Base-by-base conservation (phyloP, 2,797 vertebrate genomes). In the Characodon lateralis region DNA sequence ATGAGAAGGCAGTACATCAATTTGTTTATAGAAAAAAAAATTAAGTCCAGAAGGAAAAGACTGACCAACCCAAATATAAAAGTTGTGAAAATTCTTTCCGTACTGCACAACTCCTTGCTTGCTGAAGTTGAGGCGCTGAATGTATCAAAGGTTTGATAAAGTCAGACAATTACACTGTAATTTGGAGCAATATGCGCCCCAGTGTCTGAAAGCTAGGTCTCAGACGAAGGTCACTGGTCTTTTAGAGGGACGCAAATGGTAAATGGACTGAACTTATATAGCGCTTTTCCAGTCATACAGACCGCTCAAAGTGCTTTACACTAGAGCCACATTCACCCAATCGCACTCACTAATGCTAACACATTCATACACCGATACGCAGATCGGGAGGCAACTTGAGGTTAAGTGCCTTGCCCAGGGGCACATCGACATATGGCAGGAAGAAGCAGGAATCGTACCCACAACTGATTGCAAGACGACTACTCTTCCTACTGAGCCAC, bases 51-150 rank as follows among this genome's bases (percentile, higher is more conserved):
- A 51, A 61, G 24, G 12, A 71, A 50, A 41, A 61, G 39, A 43
- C 39, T 2, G 8, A 68, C 53, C 39, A 8, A 12, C 5, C 7
- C 5, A 41, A 26, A 9, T 35, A 51, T 39, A 26, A 53, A 63
- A 48, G 16, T 69, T 73, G 26, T 4, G 14, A 39, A 76, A 56
- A 8, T 39, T 35, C 28, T 41, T 71, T 24, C 66, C 12, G 35
- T 75, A 58, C 73, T 53, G n/a, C n/a, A 58, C 16, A 31, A 65
- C 48, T 56, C 48, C 65, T 71, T 80, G 20, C 14, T 55, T 26
- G 51, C 31, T 71, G 22, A 16, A 18, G 39, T 68, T 9, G 65
- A 61, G 53, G 18, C 5, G 51, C 39, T 74, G 24, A 79, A 41
- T 50, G 16, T 48, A 61, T 74, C 72, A 69, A 69, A 69, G 22